A percentile compares a stretch with the other conserved stretches of the same genome.
Evolutionary conservation across 1,140 invertebrate species (phyloP).

Genomic region (Drosophila aff.): DNA sequence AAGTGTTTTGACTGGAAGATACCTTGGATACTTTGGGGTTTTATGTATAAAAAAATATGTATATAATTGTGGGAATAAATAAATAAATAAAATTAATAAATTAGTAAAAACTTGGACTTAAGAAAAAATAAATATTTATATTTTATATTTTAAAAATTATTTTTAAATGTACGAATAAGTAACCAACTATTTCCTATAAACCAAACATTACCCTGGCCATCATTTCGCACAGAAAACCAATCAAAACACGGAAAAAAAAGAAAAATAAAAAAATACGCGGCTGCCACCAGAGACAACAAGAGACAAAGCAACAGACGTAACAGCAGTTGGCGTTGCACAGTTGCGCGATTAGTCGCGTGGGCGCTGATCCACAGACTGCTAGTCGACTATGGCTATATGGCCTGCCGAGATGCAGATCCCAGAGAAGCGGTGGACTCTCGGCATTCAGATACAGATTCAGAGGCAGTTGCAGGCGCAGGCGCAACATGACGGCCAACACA

Average conservation of each 20-base stretch:
- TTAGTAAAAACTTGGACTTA: no score
- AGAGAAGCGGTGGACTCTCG: constrained; percentile 6
- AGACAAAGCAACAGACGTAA: constrained; percentile 76
- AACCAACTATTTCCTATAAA: background rate
- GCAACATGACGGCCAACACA: constrained; percentile 79
- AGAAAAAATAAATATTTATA: no score
- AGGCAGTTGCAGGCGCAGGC: constrained; percentile 70
- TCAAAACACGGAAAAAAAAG: constrained; percentile 46
- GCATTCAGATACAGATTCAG: constrained; percentile 25
- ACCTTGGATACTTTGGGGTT: background rate
- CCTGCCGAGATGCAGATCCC: constrained; percentile 13
- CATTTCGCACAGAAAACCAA: constrained; percentile 59
- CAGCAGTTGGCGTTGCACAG: constrained; percentile 71
- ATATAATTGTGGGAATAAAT: background rate
- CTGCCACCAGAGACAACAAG: constrained; percentile 37
- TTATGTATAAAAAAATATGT: no score
- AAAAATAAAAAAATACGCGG: constrained; percentile 5
- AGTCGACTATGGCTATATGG: constrained; percentile 18
- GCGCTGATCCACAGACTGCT: constrained; percentile 37
- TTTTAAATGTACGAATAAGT: no score
- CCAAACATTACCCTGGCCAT: constrained; percentile 15
- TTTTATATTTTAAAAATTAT: background rate
- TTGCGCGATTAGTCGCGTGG: constrained; percentile 55
- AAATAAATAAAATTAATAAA: background rate
- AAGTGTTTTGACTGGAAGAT: background rate